Evolutionary conservation across 2,113 vertebrate species (phyloP).

Genomic region (Xenopus tropicalis): DNA sequence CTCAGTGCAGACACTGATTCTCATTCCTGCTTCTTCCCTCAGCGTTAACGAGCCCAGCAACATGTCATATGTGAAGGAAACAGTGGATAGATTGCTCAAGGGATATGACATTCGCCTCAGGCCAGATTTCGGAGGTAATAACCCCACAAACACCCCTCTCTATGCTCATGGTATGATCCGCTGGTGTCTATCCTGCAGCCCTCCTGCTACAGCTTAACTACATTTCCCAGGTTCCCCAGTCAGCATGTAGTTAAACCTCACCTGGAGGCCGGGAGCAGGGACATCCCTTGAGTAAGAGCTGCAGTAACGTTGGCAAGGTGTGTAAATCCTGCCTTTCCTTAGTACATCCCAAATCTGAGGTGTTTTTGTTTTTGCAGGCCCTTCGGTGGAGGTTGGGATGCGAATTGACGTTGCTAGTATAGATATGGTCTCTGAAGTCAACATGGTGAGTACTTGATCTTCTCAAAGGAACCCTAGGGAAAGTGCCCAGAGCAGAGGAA

Average conservation of each 20-base stretch:
- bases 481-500: constrained; percentile 48
- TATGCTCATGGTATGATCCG: not conserved
- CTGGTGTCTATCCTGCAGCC: no score
- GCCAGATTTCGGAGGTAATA: constrained; percentile 84
- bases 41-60: constrained; percentile 80
- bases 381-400: constrained; percentile 90
- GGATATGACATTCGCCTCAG: constrained; percentile 84
- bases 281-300: no score
- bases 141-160: constrained; percentile 8
- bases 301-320: no score
- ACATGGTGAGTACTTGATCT: constrained; percentile 81
- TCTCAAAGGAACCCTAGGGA: constrained; percentile 11
- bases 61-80: constrained; percentile 86
- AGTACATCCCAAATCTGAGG: no score
- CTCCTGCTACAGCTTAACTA: no score
- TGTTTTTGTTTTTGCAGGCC: constrained; percentile 61
- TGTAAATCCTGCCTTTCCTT: no score
- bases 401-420: constrained; percentile 89
- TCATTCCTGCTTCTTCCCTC: constrained; percentile 46
- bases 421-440: constrained; percentile 93
- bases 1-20: constrained; percentile 35
- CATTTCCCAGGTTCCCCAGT: no score
- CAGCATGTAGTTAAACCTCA: no score
- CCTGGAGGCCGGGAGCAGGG: no score
- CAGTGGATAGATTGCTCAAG: constrained; percentile 81